Evolutionary conservation across 2,113 vertebrate species (phyloP), one percentile per base, ranked within the genome.

Genomic region (Ursus arctos): DNA sequence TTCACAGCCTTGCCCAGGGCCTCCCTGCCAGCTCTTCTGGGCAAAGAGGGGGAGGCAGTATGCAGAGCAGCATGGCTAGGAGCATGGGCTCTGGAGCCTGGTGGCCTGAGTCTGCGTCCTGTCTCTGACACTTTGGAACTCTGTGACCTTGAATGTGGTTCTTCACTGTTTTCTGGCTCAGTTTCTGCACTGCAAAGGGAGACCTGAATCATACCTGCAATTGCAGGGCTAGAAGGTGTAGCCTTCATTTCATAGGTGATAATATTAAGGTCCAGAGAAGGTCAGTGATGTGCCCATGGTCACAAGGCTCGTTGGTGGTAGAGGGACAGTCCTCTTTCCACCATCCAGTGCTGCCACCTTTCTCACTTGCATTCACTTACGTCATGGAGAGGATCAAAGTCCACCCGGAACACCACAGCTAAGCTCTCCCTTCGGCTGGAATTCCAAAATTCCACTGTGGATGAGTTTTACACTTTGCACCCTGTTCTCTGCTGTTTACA

Each of bases 201-300:
- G 10, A 15, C 9, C 85, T 67, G 51, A 79, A 77, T 61, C 22
- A 49, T 5, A 28, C n/a, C 24, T 19, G 3, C 28, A 43, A 43
- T 1, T 12, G 7, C 49, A 51, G 36, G 28, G 57, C 36, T 61
- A 61, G 36, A 88, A 63, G 33, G 21, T 18, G 11, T n/a, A 55
- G n/a, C 33, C 94, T 96, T 96, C n/a, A 19, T 28, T 82, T 77
- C 9, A 43, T 9, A 96, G 69, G 24, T 53, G 47, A 82, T 26
- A 87, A 61, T 43, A 57, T 24, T 47, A 43, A 76, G n/a, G 72
- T 43, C 8, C 59, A 77, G 69, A 93, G 65, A 85, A 57, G 51
- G 22, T 31, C 12, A 24, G 33, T 40, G n/a, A 72, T 31, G 81
- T 55, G 33, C 18, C 53, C 18, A 61, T 57, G 31, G 77, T 49